Evolutionary conservation across 2,888 invertebrate genomes (phyloP).

Genomic region (Hirtodrosophila alboralis): DNA sequence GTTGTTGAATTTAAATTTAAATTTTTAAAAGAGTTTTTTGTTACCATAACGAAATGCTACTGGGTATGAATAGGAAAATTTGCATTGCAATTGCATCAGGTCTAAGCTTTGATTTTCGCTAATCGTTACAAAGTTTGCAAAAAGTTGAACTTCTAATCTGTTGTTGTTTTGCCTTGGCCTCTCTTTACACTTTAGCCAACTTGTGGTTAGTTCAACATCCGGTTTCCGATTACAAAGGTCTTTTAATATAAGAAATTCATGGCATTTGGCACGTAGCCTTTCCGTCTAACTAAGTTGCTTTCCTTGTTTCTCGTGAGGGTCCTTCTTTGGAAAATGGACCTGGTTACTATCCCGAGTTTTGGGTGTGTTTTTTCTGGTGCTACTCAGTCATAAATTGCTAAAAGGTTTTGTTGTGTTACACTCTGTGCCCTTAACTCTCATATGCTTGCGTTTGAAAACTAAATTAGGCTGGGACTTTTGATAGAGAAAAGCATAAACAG

Average conservation of each 20-base stretch:
- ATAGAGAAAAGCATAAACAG: conserved; percentile 63
- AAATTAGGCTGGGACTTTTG: conserved; percentile 56
- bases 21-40: neutral
- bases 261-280: conserved; percentile 66
- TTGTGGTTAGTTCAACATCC: conserved; percentile 68
- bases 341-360: conserved; percentile 20
- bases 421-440: conserved; percentile 44
- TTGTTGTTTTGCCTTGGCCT: conserved; percentile 44
- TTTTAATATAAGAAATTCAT: conserved; percentile 73
- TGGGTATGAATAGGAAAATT: conserved; percentile 54
- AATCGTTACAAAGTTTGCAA: conserved; percentile 47
- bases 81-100: conserved; percentile 33
- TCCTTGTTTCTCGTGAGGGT: conserved; percentile 59
- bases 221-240: conserved; percentile 75
- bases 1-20: conserved; percentile 9
- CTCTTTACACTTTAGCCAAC: conserved; percentile 35
- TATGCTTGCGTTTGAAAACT: conserved; percentile 59
- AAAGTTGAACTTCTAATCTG: conserved; percentile 70
- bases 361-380: conserved; percentile 13
- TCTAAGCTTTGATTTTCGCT: conserved; percentile 35
- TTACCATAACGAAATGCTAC: conserved; percentile 13
- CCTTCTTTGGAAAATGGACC: conserved; percentile 34
- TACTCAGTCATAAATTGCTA: conserved; percentile 66
- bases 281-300: conserved; percentile 64
- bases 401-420: conserved; percentile 62